Percentiles rank a stretch among this genome's conserved stretches.
These are phyloP conservation scores for Gobiocypris rarus DNA, from an alignment of 2,113 vertebrate genomes.

Conservation along the genomic window DNA sequence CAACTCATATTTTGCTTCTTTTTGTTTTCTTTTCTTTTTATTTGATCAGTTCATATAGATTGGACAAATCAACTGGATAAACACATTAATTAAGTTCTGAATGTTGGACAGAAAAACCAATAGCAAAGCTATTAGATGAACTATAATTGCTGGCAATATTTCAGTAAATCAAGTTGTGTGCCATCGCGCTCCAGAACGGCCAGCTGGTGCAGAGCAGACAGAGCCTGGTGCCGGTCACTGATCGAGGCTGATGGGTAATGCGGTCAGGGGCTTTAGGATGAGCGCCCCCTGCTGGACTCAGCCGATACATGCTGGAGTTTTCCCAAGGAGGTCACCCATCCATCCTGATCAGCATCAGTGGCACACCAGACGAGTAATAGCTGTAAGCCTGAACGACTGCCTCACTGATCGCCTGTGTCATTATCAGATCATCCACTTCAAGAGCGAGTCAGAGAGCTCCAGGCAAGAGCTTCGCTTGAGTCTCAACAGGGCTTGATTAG, in stretches of 20 bases:
- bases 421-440: constrained; percentile 7
- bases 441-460: background rate
- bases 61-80: no score
- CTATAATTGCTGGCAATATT: background rate
- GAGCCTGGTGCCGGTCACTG: background rate
- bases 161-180: background rate
- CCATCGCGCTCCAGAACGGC: background rate
- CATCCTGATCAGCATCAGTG: no score
- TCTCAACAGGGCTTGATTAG: background rate
- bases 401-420: background rate
- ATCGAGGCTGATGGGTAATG: background rate
- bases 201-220: background rate
- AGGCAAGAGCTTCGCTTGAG: background rate
- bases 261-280: no score
- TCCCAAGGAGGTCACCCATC: no score
- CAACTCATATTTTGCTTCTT: no score
- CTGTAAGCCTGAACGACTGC: no score
- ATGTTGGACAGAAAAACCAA: background rate
- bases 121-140: background rate
- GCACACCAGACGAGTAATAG: no score
- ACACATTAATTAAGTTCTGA: no score
- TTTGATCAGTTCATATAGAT: no score
- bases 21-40: no score
- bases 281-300: no score
- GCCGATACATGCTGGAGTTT: no score